Base-by-base conservation (phyloP, 2,888 invertebrate genomes). In the Schizaphis graminum region DNA sequence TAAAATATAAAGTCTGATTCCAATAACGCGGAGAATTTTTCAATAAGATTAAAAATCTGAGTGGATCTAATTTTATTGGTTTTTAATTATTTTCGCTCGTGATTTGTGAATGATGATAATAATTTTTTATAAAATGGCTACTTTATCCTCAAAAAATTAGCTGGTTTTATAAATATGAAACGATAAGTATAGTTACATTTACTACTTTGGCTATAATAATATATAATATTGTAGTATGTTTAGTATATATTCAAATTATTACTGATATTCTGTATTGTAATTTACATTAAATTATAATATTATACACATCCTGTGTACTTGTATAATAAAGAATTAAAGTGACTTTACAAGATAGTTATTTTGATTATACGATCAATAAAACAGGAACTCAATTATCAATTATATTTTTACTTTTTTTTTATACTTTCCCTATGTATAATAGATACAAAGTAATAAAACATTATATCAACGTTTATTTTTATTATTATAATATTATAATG, bases 341-440 rank as follows among this genome's bases (percentile, higher is more conserved):
- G 77, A 77, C 77, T 77, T 35, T 77, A 77, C 77, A 77, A 77
- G 77, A 77, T 77, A 21, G 77, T 35, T 77, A 77, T 77, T 35
- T 77, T 21, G 77, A 77, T 77, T 77, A 77, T 77, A 77, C 77
- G 77, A 77, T 77, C 77, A 35, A 77, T 77, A 77, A 77, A 77
- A 35, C 77, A 77, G 77, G 77, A 35, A 77, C 77, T 77, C 77
- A 77, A 77, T 77, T 77, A 77, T 77, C 77, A 77, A 77, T 77
- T 26, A 21, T 35, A 77, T 77, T 77, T 35, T 77, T 77, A 35
- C 8, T 21, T 77, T 77, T 77, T 77, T 77, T 67, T 67, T 77
- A 77, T 77, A 11, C 77, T 35, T 77, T 35, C 77, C 21, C 8
- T 21, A 53, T 53, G 35, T 21, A 8, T 77, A 35, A 21, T 35